These are phyloP conservation scores for Zootoca vivipara DNA, from an alignment of 2,113 vertebrate species.

Conservation along the genomic window DNA sequence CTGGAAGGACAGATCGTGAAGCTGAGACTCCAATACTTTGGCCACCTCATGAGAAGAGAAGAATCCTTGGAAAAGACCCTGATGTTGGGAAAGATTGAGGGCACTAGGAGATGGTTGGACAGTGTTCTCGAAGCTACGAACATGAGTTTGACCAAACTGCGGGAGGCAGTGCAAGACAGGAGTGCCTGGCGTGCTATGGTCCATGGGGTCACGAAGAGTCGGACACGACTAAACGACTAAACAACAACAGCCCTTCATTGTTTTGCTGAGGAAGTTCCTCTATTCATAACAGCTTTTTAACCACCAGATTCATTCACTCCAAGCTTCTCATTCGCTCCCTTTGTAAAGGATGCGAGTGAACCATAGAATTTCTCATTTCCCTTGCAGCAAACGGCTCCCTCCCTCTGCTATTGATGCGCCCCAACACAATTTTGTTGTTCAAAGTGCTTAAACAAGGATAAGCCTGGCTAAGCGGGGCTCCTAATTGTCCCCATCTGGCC, in stretches of 20 bases:
- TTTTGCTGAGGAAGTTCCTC: neutral
- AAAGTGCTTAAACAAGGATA: conserved; percentile 2
- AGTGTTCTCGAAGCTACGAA: too few species aligned
- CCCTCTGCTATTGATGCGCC: neutral
- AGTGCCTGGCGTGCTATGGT: too few species aligned
- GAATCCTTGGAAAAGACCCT: too few species aligned
- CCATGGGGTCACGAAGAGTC: too few species aligned
- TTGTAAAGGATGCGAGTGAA: neutral
- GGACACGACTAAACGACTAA: too few species aligned
- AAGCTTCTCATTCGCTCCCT: neutral
- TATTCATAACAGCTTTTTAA: neutral
- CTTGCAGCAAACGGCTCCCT: neutral
- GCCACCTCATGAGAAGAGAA: too few species aligned
- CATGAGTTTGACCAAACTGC: too few species aligned
- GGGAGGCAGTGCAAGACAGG: too few species aligned
- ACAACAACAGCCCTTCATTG: neutral
- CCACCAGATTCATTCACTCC: neutral
- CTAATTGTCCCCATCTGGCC: neutral
- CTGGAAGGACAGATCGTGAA: too few species aligned
- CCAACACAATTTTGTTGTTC: neutral
- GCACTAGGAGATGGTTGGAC: too few species aligned
- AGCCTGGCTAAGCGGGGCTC: neutral
- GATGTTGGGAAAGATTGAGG: too few species aligned
- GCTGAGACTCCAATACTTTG: too few species aligned
- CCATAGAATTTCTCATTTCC: neutral